Evolutionary conservation across 2,888 invertebrate genomes (phyloP).

Genomic region (Peribatodes rhomboidaria): DNA sequence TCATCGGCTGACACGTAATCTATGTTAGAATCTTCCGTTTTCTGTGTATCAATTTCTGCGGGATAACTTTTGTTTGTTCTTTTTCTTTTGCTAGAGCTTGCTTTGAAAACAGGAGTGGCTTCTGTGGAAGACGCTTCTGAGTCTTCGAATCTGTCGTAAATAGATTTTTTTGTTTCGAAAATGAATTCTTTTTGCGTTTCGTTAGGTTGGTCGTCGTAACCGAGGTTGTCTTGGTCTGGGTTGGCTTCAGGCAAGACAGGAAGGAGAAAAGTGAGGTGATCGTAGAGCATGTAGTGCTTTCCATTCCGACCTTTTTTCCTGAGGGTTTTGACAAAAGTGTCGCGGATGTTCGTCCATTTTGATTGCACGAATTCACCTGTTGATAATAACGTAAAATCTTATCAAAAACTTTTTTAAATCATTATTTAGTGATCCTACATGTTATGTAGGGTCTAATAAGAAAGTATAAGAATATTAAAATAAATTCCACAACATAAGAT

Average conservation of each 20-base stretch:
- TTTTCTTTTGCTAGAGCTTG: constrained; percentile 22
- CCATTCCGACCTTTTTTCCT: constrained; percentile 54
- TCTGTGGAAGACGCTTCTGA: constrained; percentile 11
- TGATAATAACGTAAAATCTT: constrained; percentile 1
- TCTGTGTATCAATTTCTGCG: not conserved
- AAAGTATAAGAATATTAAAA: too few relatives aligned
- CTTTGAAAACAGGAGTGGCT: constrained; percentile 2
- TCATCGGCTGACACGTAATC: constrained; percentile 57
- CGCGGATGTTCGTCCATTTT: constrained; percentile 80
- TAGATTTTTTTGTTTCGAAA: not conserved
- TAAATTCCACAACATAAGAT: too few relatives aligned
- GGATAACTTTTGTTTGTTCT: constrained; percentile 4
- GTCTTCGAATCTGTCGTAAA: constrained; percentile 8
- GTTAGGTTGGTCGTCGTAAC: constrained; percentile 25
- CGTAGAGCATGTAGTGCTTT: constrained; percentile 64
- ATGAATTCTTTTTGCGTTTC: constrained; percentile 9
- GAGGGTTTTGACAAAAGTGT: constrained; percentile 75
- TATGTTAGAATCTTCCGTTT: constrained; percentile 12
- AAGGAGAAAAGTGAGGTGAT: constrained; percentile 69
- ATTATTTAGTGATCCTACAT: too few relatives aligned
- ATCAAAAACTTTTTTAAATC: not conserved
- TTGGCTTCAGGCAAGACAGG: constrained; percentile 30
- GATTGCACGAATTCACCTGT: constrained; percentile 70
- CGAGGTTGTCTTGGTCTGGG: constrained; percentile 13
- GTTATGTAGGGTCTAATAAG: too few relatives aligned